Conservation (phyloP, 2,888 invertebrate genomes). For the Ophion obscuratus region DNA sequence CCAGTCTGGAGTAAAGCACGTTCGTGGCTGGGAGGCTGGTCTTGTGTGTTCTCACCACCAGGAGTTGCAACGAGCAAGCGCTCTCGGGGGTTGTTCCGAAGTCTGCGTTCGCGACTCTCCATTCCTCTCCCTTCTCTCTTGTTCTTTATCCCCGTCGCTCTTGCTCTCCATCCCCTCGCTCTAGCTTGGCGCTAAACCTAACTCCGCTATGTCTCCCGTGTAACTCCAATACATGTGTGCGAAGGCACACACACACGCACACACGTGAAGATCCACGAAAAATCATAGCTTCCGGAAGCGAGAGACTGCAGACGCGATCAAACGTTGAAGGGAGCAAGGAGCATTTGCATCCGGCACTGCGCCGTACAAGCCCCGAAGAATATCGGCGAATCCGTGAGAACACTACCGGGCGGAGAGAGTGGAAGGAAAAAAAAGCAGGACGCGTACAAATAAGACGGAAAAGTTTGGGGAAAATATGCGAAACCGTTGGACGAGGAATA, state of each 20-base stretch:
- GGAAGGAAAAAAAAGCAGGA: constrained; percentile 23
- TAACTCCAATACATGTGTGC: constrained; percentile 18
- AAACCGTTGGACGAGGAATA: not conserved
- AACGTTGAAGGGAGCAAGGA: constrained; percentile 46
- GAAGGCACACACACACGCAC: not conserved
- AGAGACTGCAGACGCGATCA: constrained; percentile 57
- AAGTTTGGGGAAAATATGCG: not conserved
- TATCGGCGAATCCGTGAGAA: constrained; percentile 18
- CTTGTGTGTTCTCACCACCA: constrained; percentile 63
- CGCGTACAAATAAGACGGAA: not conserved
- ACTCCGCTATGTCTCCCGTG: constrained; percentile 51
- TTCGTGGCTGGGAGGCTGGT: constrained; percentile 74
- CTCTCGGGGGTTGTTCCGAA: constrained; percentile 60
- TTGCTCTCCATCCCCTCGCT: constrained; percentile 23
- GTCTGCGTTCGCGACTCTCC: constrained; percentile 13
- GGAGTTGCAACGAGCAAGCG: constrained; percentile 60
- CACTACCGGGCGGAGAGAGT: not conserved
- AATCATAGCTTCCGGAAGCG: constrained; percentile 52
- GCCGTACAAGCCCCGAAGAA: constrained; percentile 26
- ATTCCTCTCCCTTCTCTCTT: constrained; percentile 46
- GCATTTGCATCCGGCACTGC: constrained; percentile 52
- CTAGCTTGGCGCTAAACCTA: constrained; percentile 45
- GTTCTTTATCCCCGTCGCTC: constrained; percentile 33
- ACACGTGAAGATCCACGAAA: constrained; percentile 19
- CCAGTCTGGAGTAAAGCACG: constrained; percentile 81